These are phyloP conservation scores for Yoshiicerus persimilis DNA, from an alignment of 1,140 invertebrate genomes.

Conservation along the genomic window DNA sequence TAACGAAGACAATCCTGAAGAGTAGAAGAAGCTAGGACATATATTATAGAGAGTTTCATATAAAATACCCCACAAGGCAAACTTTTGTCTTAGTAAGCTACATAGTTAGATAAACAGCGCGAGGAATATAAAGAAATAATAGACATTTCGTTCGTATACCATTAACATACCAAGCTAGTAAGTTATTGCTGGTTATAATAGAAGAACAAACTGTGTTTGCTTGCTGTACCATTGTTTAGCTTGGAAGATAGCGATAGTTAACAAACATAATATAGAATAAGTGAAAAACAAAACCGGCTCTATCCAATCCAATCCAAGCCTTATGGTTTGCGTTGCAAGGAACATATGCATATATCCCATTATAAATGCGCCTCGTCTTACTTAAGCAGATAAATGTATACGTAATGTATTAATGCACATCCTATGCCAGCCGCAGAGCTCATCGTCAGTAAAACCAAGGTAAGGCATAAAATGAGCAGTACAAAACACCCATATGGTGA, in stretches of 20 bases:
- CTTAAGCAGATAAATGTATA: background rate
- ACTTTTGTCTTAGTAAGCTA: too few relatives aligned
- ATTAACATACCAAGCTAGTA: background rate
- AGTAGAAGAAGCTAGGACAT: background rate
- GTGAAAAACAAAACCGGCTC: constrained; percentile 1
- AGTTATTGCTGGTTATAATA: background rate
- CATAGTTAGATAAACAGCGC: too few relatives aligned
- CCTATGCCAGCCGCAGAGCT: background rate
- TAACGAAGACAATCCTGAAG: background rate
- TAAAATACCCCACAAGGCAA: background rate
- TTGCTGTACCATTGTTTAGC: background rate
- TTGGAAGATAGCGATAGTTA: background rate
- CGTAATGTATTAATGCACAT: background rate
- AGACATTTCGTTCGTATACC: too few relatives aligned
- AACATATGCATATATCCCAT: background rate
- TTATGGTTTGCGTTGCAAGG: too few relatives aligned
- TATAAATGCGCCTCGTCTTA: background rate
- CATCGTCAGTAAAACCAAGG: background rate
- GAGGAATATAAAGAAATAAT: too few relatives aligned
- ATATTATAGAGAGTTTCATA: background rate
- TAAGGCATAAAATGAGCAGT: background rate
- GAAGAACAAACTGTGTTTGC: background rate
- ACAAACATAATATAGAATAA: background rate
- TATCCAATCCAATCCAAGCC: constrained; percentile 5
- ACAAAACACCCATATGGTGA: constrained; percentile 18